Conservation (phyloP, 1,140 invertebrate species). For the Helicoverpa armigera region DNA sequence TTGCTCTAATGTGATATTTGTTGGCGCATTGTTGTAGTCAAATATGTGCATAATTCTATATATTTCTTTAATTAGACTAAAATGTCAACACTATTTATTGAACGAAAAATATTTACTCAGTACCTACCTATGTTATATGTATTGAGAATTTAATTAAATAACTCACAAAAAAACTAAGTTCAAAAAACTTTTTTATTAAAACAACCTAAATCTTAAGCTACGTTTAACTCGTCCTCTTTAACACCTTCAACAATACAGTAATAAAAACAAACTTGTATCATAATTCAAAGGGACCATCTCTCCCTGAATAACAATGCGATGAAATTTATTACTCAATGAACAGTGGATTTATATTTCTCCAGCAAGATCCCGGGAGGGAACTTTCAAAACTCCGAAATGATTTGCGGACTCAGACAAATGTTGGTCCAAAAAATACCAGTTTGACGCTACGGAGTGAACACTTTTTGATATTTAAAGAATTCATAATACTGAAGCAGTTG, state of each 20-base stretch:
- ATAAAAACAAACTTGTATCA: constrained; percentile 67
- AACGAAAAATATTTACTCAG: too few relatives aligned
- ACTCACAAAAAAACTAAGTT: too few relatives aligned
- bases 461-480: background rate
- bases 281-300: constrained; percentile 62
- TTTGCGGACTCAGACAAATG: constrained; percentile 57
- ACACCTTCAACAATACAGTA: constrained; percentile 53
- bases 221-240: constrained; percentile 23
- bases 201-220: background rate
- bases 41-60: background rate
- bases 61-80: too few relatives aligned
- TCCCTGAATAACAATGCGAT: constrained; percentile 66
- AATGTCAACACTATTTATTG: too few relatives aligned
- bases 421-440: constrained; percentile 45
- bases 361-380: constrained; percentile 57
- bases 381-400: constrained; percentile 61
- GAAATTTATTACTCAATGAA: constrained; percentile 69
- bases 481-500: background rate
- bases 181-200: too few relatives aligned
- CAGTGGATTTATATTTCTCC: constrained; percentile 63
- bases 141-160: too few relatives aligned
- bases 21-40: constrained; percentile 13
- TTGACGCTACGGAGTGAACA: constrained; percentile 9
- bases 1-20: constrained; percentile 52
- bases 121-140: too few relatives aligned